phyloP scores from a whole-genome alignment of 1,140 invertebrate genomes.

The Thaumatotibia leucotreta region DNA sequence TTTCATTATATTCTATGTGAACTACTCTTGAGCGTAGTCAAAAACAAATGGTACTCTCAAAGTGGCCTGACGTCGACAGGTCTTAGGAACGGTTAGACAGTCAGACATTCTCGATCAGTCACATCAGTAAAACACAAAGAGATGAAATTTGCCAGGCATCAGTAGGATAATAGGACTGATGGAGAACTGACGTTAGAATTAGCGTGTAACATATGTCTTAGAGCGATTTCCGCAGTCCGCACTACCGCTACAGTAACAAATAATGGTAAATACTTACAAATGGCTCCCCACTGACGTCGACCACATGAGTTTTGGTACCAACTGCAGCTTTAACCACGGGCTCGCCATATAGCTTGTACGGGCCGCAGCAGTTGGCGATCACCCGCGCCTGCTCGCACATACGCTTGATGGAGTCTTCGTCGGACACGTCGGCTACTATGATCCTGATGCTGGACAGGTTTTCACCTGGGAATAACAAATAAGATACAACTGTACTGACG shows the following conservation, averaged over 20 bases:
- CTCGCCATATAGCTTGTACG: slow-evolving; percentile 93
- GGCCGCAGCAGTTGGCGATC: slow-evolving; percentile 92
- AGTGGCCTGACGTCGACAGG: not conserved
- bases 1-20: too few relatives aligned
- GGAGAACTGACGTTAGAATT: too few relatives aligned
- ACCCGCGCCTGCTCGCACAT: slow-evolving; percentile 87
- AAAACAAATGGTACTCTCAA: too few relatives aligned
- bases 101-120: too few relatives aligned
- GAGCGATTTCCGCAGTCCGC: too few relatives aligned
- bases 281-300: slow-evolving; percentile 95
- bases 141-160: too few relatives aligned
- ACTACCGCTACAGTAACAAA: not conserved
- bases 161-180: too few relatives aligned
- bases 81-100: not conserved
- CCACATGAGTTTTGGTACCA: slow-evolving; percentile 86
- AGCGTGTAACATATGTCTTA: too few relatives aligned
- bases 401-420: slow-evolving; percentile 82
- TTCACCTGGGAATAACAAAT: slow-evolving; percentile 61
- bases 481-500: not conserved
- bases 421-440: slow-evolving; percentile 87
- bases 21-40: too few relatives aligned
- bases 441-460: slow-evolving; percentile 80
- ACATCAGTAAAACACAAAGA: too few relatives aligned
- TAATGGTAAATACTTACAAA: slow-evolving; percentile 68
- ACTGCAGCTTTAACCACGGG: slow-evolving; percentile 93